phyloP scores from a whole-genome alignment of 2,113 vertebrate genomes.

The Cathartes aura region DNA sequence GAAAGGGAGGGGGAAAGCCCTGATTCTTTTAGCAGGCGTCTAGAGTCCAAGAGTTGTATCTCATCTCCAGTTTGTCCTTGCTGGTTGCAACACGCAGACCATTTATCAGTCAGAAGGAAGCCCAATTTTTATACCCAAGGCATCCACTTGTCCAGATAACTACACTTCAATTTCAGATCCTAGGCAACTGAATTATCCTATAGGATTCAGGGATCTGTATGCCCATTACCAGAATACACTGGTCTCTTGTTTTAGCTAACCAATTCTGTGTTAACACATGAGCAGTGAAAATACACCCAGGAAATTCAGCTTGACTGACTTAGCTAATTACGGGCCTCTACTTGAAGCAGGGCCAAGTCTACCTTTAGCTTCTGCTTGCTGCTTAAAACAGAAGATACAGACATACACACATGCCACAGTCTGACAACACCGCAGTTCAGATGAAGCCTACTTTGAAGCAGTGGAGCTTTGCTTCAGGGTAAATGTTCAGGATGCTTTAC shows the following conservation, averaged over 20 bases:
- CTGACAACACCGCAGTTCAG: not conserved
- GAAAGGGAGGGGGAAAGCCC: not conserved
- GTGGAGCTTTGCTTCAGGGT: not conserved
- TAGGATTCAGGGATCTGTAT: not conserved
- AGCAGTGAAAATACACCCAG: constrained; percentile 11
- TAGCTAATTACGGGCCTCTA: not conserved
- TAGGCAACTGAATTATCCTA: not conserved
- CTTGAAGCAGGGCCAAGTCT: constrained; percentile 12
- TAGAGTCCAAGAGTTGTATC: not conserved
- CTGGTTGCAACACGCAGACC: not conserved
- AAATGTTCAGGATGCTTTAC: not conserved
- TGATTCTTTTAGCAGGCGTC: not conserved
- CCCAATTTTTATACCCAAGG: not conserved
- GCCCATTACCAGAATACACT: not conserved
- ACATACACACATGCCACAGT: not conserved
- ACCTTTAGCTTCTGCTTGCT: constrained; percentile 15
- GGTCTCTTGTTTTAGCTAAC: constrained; percentile 24
- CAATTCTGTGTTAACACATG: not conserved
- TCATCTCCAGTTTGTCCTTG: not conserved
- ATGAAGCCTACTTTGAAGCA: not conserved
- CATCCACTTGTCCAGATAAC: not conserved
- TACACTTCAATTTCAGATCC: not conserved
- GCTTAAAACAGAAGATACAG: not conserved
- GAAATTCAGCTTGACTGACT: constrained; percentile 4
- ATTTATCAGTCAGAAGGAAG: not conserved